Evolutionary conservation across 2,797 vertebrate species (phyloP).

Genomic region (Aulostomus chinensis): DNA sequence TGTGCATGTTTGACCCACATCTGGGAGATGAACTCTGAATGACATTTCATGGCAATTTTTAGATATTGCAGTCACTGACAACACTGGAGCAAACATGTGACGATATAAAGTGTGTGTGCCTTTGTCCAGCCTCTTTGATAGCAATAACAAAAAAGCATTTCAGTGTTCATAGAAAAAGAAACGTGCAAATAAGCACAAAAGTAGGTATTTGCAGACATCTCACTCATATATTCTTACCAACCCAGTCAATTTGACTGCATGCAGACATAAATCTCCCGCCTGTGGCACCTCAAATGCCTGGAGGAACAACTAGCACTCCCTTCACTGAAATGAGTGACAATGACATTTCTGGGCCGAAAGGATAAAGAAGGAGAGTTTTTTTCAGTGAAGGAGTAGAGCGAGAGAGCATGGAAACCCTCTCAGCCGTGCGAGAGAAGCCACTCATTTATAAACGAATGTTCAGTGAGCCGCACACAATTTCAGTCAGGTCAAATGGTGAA

Average conservation of each 20-base stretch:
- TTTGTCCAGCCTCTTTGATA: neutral
- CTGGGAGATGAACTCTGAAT: neutral
- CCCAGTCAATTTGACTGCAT: slow-evolving; percentile 10
- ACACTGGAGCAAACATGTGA: neutral
- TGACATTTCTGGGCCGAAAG: slow-evolving; percentile 62
- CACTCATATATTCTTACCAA: neutral
- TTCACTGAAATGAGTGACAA: slow-evolving; percentile 42
- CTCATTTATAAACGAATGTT: slow-evolving; percentile 47
- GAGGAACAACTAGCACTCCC: slow-evolving; percentile 13
- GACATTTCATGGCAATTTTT: slow-evolving; percentile 1
- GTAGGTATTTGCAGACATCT: neutral
- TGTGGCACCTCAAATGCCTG: slow-evolving; percentile 13
- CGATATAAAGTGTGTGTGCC: neutral
- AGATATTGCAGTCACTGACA: too few species aligned
- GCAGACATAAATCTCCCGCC: slow-evolving; percentile 12
- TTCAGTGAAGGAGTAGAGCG: slow-evolving; percentile 5
- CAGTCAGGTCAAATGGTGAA: slow-evolving; percentile 48
- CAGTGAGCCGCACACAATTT: slow-evolving; percentile 43
- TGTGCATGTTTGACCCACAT: slow-evolving; percentile 35
- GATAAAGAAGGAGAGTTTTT: slow-evolving; percentile 27
- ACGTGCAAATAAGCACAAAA: neutral
- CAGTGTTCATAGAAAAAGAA: neutral
- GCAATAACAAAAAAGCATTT: neutral
- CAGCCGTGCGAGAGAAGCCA: slow-evolving; percentile 44
- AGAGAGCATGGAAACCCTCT: slow-evolving; percentile 59